These are phyloP conservation scores for Melipona quadrifasciata DNA, from an alignment of 1,140 invertebrate species.

Conservation along the genomic window DNA sequence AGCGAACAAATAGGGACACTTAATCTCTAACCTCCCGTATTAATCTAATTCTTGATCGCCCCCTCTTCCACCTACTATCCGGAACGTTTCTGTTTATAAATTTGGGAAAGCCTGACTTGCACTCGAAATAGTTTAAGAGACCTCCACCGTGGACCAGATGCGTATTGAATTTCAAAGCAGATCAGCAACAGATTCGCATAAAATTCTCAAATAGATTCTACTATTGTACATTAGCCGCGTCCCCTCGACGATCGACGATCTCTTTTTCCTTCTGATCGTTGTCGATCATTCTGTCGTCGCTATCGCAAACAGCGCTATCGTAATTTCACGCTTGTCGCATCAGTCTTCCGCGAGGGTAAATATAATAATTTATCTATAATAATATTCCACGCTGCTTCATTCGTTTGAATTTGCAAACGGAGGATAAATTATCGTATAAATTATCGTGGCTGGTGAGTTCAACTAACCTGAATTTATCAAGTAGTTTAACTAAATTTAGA, in stretches of 20 bases:
- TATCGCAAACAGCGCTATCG: neutral
- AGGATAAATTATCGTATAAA: neutral
- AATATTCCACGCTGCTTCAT: neutral
- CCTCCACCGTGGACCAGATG: conserved; percentile 56
- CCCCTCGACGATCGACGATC: neutral
- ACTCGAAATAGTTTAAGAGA: conserved; percentile 78
- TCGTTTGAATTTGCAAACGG: neutral
- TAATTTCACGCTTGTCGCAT: neutral
- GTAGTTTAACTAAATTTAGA: too few species aligned
- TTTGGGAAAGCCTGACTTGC: conserved; percentile 76
- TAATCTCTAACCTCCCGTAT: conserved; percentile 72
- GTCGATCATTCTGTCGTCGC: neutral
- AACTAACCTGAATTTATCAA: neutral
- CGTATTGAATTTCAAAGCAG: conserved; percentile 74
- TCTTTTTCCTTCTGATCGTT: neutral
- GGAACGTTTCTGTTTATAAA: conserved; percentile 75
- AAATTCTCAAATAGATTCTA: neutral
- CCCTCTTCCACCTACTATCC: conserved; percentile 56
- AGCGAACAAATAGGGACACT: conserved; percentile 52
- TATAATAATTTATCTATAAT: neutral
- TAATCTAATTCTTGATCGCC: conserved; percentile 67
- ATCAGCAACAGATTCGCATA: conserved; percentile 18
- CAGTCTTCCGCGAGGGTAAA: neutral
- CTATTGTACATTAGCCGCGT: neutral
- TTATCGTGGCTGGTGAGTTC: neutral